Base-by-base conservation (phyloP, 2,113 vertebrate genomes). In the Felis chaus region DNA sequence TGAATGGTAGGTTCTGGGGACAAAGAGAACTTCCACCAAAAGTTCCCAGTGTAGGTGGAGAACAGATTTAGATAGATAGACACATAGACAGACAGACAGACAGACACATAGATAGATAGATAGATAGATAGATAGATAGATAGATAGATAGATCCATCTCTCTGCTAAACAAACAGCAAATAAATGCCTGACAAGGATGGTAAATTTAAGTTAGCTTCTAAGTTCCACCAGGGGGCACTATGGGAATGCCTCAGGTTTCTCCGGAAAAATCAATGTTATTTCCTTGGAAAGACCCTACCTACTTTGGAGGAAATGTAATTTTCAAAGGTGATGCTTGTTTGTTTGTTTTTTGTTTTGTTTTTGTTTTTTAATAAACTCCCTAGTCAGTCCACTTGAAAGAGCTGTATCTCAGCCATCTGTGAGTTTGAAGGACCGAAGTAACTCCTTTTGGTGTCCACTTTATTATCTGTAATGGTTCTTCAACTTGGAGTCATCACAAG, bases 181-280 rank as follows among this genome's bases (percentile, higher is more conserved):
- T 45, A 78, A 84, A 76, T 39, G 16, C 6, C 21, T 73, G 29
- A 45, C 12, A 23, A 88, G 21, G 41, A 80, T 39, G 27, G 73
- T 74, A 36, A 36, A 11, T 80, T 48, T 91, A 74, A 50, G 27
- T 29, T 63, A n/a, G 13, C 57, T 53, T 91, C 81, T 78, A 41
- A 61, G 3, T 94, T 74, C 91, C 97, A 96, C 96, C 65, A 98
- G 98, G 57, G 91, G 96, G 91, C 89, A 86, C 86, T 89, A 71
- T 65, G 29, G 50, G 39, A 89, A 86, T 81, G 45, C 83, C 61
- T 89, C 87, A 41, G 31, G 53, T 55, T 87, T 76, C 86, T 50
- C 27, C 36, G 57, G 48, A 36, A 73, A 69, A 73, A 11, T 45
- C 16, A 29, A 9, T 0, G 0, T 61, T 55, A 48, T 50, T 81